A percentile compares a stretch with the other conserved stretches of the same genome.
Conservation (phyloP, 2,888 invertebrate species). For the Amorpha juglandis region DNA sequence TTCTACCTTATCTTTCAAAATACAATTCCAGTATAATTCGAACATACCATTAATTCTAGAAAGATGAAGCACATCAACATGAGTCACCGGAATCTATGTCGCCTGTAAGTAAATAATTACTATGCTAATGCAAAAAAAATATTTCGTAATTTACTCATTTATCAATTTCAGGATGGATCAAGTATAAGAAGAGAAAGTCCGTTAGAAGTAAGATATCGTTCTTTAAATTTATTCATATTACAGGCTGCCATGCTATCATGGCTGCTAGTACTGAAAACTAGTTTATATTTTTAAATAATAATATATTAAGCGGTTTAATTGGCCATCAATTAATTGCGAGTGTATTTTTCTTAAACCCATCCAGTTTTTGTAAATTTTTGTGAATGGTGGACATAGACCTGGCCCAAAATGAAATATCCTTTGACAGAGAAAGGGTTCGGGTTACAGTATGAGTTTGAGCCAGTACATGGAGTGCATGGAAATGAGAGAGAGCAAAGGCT, state of each 20-base stretch:
- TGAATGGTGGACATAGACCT: too few relatives aligned
- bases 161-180: not conserved
- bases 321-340: too few relatives aligned
- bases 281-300: too few relatives aligned
- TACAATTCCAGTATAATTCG: not conserved
- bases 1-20: not conserved
- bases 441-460: conserved; percentile 45
- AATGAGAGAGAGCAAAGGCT: conserved; percentile 39
- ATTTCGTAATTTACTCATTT: too few relatives aligned
- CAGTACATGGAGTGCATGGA: conserved; percentile 43
- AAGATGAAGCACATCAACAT: not conserved
- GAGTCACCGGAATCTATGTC: not conserved
- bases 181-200: not conserved
- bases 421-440: conserved; percentile 39
- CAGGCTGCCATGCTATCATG: too few relatives aligned
- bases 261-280: too few relatives aligned
- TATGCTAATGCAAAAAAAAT: too few relatives aligned
- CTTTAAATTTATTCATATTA: not conserved
- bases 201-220: not conserved
- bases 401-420: too few relatives aligned
- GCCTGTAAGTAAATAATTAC: not conserved
- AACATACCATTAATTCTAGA: not conserved
- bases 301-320: too few relatives aligned
- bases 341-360: too few relatives aligned
- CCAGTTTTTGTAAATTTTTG: too few relatives aligned